Percentiles rank a stretch among this genome's conserved stretches.
Evolutionary conservation across 2,113 vertebrate species (phyloP).

Genomic region (Myiagra hebetior): DNA sequence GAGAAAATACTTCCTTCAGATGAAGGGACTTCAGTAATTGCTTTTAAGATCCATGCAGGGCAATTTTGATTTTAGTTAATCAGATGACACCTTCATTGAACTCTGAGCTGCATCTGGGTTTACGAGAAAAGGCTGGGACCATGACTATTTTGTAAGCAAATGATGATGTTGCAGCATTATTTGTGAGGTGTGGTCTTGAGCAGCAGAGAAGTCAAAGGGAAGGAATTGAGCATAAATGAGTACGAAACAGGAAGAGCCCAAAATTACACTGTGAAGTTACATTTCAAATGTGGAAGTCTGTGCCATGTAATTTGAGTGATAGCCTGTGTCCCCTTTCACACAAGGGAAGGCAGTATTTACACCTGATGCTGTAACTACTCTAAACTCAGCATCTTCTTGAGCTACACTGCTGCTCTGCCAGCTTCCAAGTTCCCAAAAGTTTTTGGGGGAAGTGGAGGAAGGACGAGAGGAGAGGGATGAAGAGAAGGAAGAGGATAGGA

Average conservation of each 20-base stretch:
- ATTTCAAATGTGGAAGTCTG: neutral
- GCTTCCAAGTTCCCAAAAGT: neutral
- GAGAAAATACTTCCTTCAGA: neutral
- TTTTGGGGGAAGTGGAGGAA: neutral
- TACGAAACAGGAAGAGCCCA: neutral
- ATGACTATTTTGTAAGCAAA: neutral
- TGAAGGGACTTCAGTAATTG: neutral
- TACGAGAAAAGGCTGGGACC: neutral
- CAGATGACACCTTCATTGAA: neutral
- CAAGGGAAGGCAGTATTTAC: fast-evolving
- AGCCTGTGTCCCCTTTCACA: neutral
- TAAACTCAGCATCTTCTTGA: neutral
- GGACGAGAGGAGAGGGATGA: fast-evolving
- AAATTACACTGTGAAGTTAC: neutral
- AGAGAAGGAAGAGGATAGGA: neutral
- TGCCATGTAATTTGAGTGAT: neutral
- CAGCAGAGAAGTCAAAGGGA: neutral
- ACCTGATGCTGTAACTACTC: neutral
- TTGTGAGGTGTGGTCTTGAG: neutral
- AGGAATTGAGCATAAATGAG: neutral
- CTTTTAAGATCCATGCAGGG: neutral
- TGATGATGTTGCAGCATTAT: neutral
- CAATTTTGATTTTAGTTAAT: neutral
- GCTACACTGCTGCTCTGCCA: neutral
- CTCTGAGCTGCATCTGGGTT: neutral